Percentiles rank a stretch among this genome's conserved stretches.
phyloP scores from a whole-genome alignment of 2,797 vertebrate species.

The Sebastolobus altivelis region DNA sequence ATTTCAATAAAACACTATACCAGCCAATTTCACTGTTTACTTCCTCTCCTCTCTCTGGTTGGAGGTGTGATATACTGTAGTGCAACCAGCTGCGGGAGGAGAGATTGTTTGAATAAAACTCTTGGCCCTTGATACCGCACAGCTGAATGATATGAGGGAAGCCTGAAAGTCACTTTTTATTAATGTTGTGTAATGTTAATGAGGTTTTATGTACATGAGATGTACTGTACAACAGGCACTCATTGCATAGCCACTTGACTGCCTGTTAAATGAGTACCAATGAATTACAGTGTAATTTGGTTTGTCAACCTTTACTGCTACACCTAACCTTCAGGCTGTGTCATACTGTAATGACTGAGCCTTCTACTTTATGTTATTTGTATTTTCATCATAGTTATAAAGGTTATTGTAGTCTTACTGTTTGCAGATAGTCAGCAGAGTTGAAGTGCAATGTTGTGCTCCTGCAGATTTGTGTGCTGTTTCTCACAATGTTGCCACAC shows the following conservation, averaged over 20 bases:
- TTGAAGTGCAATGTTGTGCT: constrained; percentile 7
- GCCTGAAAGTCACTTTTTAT: constrained; percentile 9
- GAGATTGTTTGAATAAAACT: constrained; percentile 43
- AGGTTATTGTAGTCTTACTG: not conserved
- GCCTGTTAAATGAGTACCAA: not conserved
- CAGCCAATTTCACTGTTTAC: constrained; percentile 49
- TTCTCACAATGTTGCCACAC: constrained; percentile 17
- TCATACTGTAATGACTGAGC: not conserved
- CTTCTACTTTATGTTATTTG: not conserved
- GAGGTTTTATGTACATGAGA: constrained; percentile 8
- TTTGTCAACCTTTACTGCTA: not conserved
- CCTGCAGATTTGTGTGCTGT: constrained; percentile 10
- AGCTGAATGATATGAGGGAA: constrained; percentile 14
- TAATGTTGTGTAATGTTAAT: constrained; percentile 19
- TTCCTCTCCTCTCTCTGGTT: constrained; percentile 32
- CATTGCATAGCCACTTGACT: not conserved
- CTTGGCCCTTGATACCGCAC: constrained; percentile 13
- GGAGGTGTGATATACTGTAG: constrained; percentile 29
- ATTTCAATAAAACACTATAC: constrained; percentile 53
- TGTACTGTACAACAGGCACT: not conserved
- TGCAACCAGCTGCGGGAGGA: constrained; percentile 38
- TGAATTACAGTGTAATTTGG: not conserved
- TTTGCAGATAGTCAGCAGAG: not conserved
- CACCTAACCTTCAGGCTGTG: not conserved
- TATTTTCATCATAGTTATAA: constrained; percentile 7